phyloP scores from a whole-genome alignment of 37 sponge, comb jelly and placozoan species.

The Oscarella lobularis region DNA sequence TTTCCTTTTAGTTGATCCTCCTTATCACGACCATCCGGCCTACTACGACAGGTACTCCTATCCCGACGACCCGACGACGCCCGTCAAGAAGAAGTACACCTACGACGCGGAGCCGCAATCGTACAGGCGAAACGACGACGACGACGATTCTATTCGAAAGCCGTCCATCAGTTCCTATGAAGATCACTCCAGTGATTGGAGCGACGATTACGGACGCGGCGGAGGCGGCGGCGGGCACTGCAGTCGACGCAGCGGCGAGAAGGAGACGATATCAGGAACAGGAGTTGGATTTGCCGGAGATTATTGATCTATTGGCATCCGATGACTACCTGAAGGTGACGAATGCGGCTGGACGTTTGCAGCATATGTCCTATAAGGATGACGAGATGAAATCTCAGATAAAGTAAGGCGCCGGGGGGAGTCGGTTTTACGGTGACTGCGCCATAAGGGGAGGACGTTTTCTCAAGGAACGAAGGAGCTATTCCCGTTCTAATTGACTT shows the following conservation, averaged over 20 bases:
- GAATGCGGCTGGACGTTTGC: conserved; percentile 81
- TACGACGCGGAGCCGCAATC: too few species aligned
- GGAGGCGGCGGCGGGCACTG: too few species aligned
- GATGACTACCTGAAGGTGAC: conserved; percentile 40
- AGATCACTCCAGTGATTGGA: not conserved
- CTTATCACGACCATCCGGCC: too few species aligned
- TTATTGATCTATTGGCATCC: conserved; percentile 52
- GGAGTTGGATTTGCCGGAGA: conserved; percentile 72
- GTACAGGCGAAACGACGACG: not conserved
- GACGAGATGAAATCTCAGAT: conserved; percentile 79
- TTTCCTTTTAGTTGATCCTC: too few species aligned
- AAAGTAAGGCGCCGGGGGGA: conserved; percentile 26
- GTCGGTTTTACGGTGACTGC: not conserved
- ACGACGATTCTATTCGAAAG: not conserved
- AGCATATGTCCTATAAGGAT: conserved; percentile 82
- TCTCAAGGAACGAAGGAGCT: conserved; percentile 58
- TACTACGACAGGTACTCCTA: not conserved
- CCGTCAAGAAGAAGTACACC: not conserved
- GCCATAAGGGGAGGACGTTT: too few species aligned
- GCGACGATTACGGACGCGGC: too few species aligned
- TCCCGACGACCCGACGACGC: not conserved
- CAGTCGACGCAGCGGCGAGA: too few species aligned
- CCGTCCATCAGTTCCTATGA: not conserved
- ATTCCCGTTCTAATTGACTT: conserved; percentile 59
- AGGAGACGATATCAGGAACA: too few species aligned